Percentiles rank a stretch among this genome's conserved stretches.
These are phyloP conservation scores for Nymphalis c-album DNA, from an alignment of 2,888 invertebrate species.

Conservation along the genomic window DNA sequence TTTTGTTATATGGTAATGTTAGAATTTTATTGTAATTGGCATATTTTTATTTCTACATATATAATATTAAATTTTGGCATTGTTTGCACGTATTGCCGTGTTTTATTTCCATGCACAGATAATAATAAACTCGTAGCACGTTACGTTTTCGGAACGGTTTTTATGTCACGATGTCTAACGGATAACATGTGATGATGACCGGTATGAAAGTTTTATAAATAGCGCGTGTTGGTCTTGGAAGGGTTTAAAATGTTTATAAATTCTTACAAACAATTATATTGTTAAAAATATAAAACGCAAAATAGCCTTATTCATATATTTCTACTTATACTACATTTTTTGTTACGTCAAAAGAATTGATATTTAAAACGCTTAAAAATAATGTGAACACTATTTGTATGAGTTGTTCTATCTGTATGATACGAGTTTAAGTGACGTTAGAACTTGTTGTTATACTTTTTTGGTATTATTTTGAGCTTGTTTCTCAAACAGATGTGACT, in stretches of 20 bases:
- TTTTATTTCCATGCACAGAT: background rate
- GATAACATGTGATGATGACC: background rate
- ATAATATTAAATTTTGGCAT: background rate
- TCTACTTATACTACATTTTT: background rate
- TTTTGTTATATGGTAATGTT: background rate
- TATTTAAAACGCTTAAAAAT: background rate
- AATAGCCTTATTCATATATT: background rate
- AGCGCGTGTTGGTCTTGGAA: background rate
- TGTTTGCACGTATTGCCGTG: constrained; percentile 10
- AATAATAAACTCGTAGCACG: constrained; percentile 11
- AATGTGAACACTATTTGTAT: background rate
- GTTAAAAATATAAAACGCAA: background rate
- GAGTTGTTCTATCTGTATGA: constrained; percentile 2
- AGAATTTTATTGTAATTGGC: constrained; percentile 11
- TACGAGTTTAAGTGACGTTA: constrained; percentile 4
- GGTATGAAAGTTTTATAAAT: background rate
- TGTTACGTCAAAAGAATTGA: background rate
- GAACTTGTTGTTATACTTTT: background rate
- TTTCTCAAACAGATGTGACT: background rate
- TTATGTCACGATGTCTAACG: constrained; percentile 22
- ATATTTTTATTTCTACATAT: constrained; percentile 9
- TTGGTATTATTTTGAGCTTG: background rate
- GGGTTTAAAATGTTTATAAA: background rate
- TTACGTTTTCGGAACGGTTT: constrained; percentile 10
- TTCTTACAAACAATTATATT: background rate